Evolutionary conservation across 2,797 vertebrate species (phyloP), one percentile per base, ranked within the genome.

Genomic region (Alectoris magna): DNA sequence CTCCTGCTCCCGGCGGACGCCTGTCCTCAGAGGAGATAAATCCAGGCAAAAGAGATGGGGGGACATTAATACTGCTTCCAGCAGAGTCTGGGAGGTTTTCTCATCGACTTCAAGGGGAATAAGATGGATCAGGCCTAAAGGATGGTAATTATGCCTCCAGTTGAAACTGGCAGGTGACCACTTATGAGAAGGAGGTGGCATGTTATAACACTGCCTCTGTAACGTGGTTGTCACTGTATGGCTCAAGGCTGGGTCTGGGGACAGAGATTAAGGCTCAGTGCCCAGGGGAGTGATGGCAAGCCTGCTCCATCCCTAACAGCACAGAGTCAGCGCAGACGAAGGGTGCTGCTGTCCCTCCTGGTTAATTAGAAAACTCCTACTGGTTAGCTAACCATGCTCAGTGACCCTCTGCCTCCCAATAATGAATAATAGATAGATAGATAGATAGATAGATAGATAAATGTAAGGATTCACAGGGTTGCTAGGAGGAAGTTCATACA

Each of bases 341-440:
- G 90, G 73, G 71, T 86, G 76, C 75, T 95, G 93, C 75, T 95
- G 93, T 96, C 94, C 88, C 95, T 91, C 97, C 96, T 94, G 53
- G 96, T 95, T 96, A 97, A 97, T 97, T 95, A 95, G 96, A 94
- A 91, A 94, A 66, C 83, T 90, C 84, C 75, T 79, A 68, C 88
- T 93, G 48, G 74, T 75, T 92, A 55, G n/a, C 90, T 90, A 55
- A 31, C 16, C 93, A 13, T 63, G 74, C 90, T 88, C 90, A 18
- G 94, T 48, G 49, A 89, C 86, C 53, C 76, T 36, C 38, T 36
- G 51, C 3, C 44, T 93, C 79, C 79, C 60, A 80, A 64, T 85
- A 92, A 84, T 10, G 4, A 11, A 46, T 3, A 60, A 79, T 64
- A 53, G 60, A 17, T 29, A 93, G 78, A 6, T 27, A 39, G 39